Conservation (phyloP, 1,140 invertebrate genomes). For the Cotesia typhae region DNA sequence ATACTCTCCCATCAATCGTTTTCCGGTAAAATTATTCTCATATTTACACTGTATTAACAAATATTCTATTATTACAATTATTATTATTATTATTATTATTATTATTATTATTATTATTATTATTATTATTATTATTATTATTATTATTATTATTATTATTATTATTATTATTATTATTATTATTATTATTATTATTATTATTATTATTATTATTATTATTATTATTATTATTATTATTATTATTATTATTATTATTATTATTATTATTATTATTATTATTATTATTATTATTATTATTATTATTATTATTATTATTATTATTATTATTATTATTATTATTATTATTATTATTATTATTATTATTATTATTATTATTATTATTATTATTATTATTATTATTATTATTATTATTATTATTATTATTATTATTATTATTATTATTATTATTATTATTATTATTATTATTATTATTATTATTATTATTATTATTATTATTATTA, state of each 20-base stretch:
- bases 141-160: not conserved
- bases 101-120: too few species aligned
- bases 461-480: too few species aligned
- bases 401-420: not conserved
- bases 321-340: not conserved
- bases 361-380: not conserved
- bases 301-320: not conserved
- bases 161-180: not conserved
- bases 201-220: not conserved
- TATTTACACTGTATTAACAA: too few species aligned
- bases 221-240: too few species aligned
- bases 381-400: not conserved
- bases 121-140: not conserved
- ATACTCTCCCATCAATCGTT: conserved; percentile 19
- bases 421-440: not conserved
- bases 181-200: not conserved
- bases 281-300: not conserved
- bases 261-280: not conserved
- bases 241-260: not conserved
- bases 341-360: too few species aligned
- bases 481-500: not conserved
- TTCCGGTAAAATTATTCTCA: not conserved
- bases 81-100: not conserved
- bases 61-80: not conserved
- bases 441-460: not conserved